phyloP scores from a whole-genome alignment of 2,113 vertebrate species.

The Mormoops blainvillei region DNA sequence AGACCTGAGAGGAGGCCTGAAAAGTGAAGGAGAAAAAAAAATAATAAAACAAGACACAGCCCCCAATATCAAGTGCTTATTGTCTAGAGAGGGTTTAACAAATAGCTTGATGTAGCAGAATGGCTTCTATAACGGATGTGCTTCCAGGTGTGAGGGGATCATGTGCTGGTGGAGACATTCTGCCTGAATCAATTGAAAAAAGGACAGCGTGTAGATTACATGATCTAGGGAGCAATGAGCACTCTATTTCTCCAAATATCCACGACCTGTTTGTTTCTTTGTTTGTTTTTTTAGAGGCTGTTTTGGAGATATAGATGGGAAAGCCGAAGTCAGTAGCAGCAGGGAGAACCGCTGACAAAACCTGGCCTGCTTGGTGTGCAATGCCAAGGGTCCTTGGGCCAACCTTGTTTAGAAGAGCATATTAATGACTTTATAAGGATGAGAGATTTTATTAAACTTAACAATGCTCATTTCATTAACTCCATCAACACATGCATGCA shows the following conservation, averaged over 20 bases:
- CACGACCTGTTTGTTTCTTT: background rate
- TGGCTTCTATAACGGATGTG: background rate
- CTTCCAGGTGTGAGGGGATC: background rate
- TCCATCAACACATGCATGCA: background rate
- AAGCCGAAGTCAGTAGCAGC: background rate
- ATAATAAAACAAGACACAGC: background rate
- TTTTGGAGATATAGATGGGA: background rate
- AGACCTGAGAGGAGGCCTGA: background rate
- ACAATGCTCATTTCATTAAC: background rate
- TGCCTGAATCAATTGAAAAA: background rate
- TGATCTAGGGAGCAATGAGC: background rate
- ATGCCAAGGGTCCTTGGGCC: background rate
- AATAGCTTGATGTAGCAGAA: background rate
- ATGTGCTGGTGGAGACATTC: background rate
- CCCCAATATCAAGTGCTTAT: background rate
- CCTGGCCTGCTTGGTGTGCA: background rate
- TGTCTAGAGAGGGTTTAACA: background rate
- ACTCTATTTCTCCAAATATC: background rate
- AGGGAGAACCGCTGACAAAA: background rate
- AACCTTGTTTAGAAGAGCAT: background rate
- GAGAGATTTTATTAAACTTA: background rate
- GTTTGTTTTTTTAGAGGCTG: background rate
- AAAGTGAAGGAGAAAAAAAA: background rate
- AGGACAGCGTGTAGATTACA: background rate
- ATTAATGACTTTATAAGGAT: background rate